A percentile compares a stretch with the other conserved stretches of the same genome.
phyloP scores from a whole-genome alignment of 2,888 invertebrate species.

The Folsomia manolachei region DNA sequence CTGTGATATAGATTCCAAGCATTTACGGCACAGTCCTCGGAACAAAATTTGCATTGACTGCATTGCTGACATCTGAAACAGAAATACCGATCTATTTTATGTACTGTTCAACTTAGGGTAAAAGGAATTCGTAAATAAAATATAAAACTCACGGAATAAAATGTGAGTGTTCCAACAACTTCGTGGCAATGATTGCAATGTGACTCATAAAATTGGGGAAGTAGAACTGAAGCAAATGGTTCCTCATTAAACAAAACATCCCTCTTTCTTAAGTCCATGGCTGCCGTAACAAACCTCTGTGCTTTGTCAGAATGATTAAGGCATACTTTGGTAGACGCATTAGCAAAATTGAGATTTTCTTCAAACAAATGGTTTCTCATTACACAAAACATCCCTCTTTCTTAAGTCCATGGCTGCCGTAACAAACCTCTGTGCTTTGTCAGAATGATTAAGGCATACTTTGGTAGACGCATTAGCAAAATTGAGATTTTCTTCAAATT shows the following conservation, averaged over 20 bases:
- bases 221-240: conserved; percentile 74
- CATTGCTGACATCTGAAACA: conserved; percentile 68
- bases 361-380: conserved; percentile 69
- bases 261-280: conserved; percentile 62
- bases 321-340: conserved; percentile 48
- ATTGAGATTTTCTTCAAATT: conserved; percentile 2
- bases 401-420: conserved; percentile 61
- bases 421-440: conserved; percentile 66
- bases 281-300: conserved; percentile 68
- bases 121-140: neutral
- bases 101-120: no score
- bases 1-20: conserved; percentile 64
- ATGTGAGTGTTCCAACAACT: conserved; percentile 55
- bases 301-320: conserved; percentile 57
- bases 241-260: conserved; percentile 76
- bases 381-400: conserved; percentile 71
- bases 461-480: conserved; percentile 51
- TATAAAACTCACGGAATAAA: conserved; percentile 43
- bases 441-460: conserved; percentile 54
- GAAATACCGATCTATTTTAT: no score
- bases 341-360: conserved; percentile 47
- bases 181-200: conserved; percentile 74
- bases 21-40: conserved; percentile 61
- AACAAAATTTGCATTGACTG: conserved; percentile 67
- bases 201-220: conserved; percentile 57